These are phyloP conservation scores for Ceraclea dissimilis DNA, from an alignment of 2,888 invertebrate genomes.

Conservation along the genomic window DNA sequence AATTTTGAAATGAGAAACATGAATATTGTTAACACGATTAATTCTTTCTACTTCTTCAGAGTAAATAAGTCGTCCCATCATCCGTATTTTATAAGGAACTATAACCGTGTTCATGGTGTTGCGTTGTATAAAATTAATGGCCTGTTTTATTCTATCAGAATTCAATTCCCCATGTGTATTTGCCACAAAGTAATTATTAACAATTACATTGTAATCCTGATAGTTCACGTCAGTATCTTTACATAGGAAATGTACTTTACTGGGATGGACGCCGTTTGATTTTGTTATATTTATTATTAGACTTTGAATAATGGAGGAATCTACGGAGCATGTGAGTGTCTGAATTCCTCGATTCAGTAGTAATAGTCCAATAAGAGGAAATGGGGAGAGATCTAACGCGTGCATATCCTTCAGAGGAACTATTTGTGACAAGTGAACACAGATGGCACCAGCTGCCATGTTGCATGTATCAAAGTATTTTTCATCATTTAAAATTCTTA, in stretches of 20 bases:
- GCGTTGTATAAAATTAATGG: constrained; percentile 34
- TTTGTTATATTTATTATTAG: constrained; percentile 40
- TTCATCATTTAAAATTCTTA: constrained; percentile 46
- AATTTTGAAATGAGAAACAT: constrained; percentile 48
- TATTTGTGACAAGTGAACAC: constrained; percentile 38
- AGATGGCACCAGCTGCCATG: constrained; percentile 35
- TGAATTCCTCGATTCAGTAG: constrained; percentile 46
- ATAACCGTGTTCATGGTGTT: constrained; percentile 38
- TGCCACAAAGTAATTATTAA: constrained; percentile 41
- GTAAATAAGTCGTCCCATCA: constrained; percentile 52
- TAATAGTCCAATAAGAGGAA: constrained; percentile 55
- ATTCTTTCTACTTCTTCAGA: constrained; percentile 52
- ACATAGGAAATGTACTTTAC: constrained; percentile 37
- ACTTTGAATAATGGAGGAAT: constrained; percentile 33
- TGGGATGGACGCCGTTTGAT: constrained; percentile 37
- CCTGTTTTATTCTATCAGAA: constrained; percentile 32
- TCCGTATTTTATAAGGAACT: constrained; percentile 45
- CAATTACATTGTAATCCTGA: constrained; percentile 45
- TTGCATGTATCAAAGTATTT: constrained; percentile 39
- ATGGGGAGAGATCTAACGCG: constrained; percentile 53
- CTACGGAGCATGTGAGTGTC: constrained; percentile 41
- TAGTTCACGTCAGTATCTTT: constrained; percentile 33
- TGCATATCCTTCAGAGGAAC: constrained; percentile 31
- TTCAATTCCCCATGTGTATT: constrained; percentile 52
- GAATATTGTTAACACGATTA: constrained; percentile 49